Evolutionary conservation across 1,140 invertebrate species (phyloP), one percentile per base, ranked within the genome.

Genomic region (Contarinia nasturtii): DNA sequence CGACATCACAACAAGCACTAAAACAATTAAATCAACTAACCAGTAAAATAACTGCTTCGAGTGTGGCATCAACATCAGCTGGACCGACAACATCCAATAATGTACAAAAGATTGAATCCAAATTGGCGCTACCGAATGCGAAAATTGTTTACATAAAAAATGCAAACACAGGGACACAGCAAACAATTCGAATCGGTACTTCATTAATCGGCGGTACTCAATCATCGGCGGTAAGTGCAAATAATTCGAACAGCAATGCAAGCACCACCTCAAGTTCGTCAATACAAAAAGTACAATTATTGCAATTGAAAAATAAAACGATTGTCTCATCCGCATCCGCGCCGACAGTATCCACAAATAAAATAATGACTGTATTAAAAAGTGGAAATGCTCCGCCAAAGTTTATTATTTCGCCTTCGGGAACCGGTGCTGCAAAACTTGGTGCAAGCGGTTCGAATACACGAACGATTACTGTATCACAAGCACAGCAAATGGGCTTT

Each of bases 131-230:
- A 7, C 12, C 36, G 5, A 14, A 14, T 4, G 41, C n/a, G 10
- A n/a, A 43, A 43, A 43, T 43, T 12, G 41, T 43, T 43, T 12
- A 18, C 15, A 43, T 43, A 43, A n/a, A 43, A 21, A 43, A 18
- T 18, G 7, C 41, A 4, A 18, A 18, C 20, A n/a, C n/a, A n/a
- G 41, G 41, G 18, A 43, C 41, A 18, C 17, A n/a, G 18, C 41
- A 43, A 43, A 3, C 17, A 17, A 43, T 43, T 18, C 41, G 41
- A 18, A 43, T 43, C 18, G 41, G n/a, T 20, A 17, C 7, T 19
- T 20, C 41, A 10, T 27, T 27, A 10, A 27, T 27, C 17, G 11
- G 17, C 11, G 20, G 20, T 4, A 43, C 10, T 18, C 18, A n/a
- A 21, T 15, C 38, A 18, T 41, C 38, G 38, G 36, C 12, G 12